Base-by-base conservation (phyloP, 2,888 invertebrate genomes). In the Aspidiotus rigidus region DNA sequence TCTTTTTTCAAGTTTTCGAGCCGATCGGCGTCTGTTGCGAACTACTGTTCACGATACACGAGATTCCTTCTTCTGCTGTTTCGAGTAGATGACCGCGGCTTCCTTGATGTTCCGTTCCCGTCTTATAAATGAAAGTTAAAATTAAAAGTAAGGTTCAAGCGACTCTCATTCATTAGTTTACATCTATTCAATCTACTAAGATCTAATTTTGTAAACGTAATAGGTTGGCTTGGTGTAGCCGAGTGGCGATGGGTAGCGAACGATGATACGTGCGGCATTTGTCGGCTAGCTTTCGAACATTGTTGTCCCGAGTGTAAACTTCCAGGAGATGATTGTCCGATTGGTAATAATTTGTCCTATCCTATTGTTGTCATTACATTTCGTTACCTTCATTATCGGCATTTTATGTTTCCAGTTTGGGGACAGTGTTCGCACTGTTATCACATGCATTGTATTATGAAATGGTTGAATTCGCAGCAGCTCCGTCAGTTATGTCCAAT, bases 241-340 rank as follows among this genome's bases (percentile, higher is more conserved):
- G 90, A 93, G 77, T 99, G 99, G 99, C 88, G 92, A 77, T 99
- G 98, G 98, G 88, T 95, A 74, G 97, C 97, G 39, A 97, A 97
- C 80, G 98, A 98, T 82, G 98, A 99, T 79, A 97, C 93, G 78
- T 96, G 96, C 78, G 98, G 99, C 71, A 99, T 99, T 77, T 99
- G 99, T 81, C 89, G 98, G 72, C 94, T 97, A 91, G 90, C 97
- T 62, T 99, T 99, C 81, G 98, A 99, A 79, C 94, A 92, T 75
- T 96, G 96, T 78, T 98, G 97, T 77, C 93, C 96, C 2, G 97
- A 98, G 79, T 98, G 97, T 81, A 93, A 94, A 80, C 82, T 94
- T 73, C 97, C 97, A 28, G 97, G 97, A 64, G 97, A 98, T 82
- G 96, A 97, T 80, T 98, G 97, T 77, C 97, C 98, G 13, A 80